Percentiles rank a stretch among this genome's conserved stretches.
Conservation (phyloP, 2,888 invertebrate species). For the Tetramorium bicarinatum region DNA sequence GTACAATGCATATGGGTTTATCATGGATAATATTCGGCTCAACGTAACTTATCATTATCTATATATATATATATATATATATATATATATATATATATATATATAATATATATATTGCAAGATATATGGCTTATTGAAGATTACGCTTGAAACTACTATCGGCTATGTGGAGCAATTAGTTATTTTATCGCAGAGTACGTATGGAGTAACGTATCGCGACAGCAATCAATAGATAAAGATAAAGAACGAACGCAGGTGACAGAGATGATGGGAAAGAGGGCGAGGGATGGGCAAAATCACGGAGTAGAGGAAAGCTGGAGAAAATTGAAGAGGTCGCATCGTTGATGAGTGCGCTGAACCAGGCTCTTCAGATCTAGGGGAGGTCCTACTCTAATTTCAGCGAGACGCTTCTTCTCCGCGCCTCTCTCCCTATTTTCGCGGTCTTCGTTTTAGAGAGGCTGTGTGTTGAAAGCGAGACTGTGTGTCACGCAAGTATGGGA, state of each 20-base stretch:
- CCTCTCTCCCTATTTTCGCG: constrained; percentile 60
- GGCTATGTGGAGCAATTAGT: constrained; percentile 27
- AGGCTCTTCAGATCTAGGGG: constrained; percentile 40
- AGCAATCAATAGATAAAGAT: constrained; percentile 62
- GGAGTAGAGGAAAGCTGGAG: constrained; percentile 50
- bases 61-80: no score
- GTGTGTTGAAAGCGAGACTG: constrained; percentile 30
- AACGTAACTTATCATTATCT: constrained; percentile 25
- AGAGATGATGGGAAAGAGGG: constrained; percentile 26
- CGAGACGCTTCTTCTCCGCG: constrained; percentile 47
- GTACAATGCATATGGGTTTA: constrained; percentile 23
- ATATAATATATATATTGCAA: constrained; percentile 2
- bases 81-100: no score
- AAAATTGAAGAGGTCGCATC: constrained; percentile 52
- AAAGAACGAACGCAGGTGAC: constrained; percentile 64
- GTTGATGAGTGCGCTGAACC: constrained; percentile 57
- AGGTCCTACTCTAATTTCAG: constrained; percentile 68
- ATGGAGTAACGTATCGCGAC: constrained; percentile 49
- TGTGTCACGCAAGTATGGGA: constrained; percentile 26
- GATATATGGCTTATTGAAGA: constrained; percentile 12
- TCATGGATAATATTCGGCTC: constrained; percentile 35
- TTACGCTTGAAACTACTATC: not conserved
- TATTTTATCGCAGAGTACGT: constrained; percentile 56
- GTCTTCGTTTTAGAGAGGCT: constrained; percentile 50
- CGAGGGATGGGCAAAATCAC: constrained; percentile 53